Conservation (phyloP, 2,113 vertebrate genomes). For the Hipposideros armiger region DNA sequence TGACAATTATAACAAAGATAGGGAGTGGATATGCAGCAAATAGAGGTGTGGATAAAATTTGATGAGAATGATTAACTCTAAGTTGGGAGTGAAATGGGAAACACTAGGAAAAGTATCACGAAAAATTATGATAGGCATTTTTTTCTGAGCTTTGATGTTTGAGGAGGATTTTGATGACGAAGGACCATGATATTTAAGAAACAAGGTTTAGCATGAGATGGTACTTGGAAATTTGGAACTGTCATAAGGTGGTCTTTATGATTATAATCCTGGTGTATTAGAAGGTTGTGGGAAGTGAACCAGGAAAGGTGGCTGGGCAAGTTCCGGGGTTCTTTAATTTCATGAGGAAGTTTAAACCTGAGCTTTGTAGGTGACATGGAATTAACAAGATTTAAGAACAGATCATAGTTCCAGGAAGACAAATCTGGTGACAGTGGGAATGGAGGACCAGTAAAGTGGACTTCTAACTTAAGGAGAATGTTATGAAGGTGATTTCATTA, state of each 20-base stretch:
- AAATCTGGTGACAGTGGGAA: background rate
- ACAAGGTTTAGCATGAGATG: background rate
- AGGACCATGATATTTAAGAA: background rate
- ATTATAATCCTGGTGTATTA: background rate
- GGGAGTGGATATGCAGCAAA: background rate
- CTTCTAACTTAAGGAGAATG: background rate
- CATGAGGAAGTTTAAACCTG: background rate
- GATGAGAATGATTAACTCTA: background rate
- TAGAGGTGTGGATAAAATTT: background rate
- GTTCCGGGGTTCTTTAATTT: background rate
- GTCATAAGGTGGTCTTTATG: background rate
- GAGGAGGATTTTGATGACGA: background rate
- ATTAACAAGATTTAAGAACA: background rate
- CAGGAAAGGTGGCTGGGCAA: background rate
- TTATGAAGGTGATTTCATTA: background rate
- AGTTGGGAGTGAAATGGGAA: background rate
- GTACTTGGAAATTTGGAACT: background rate
- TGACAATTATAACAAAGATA: background rate
- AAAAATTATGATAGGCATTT: background rate
- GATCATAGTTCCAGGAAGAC: background rate
- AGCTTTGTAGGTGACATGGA: background rate
- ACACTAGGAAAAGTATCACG: background rate
- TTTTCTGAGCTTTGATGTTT: background rate
- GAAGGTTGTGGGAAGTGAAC: background rate
- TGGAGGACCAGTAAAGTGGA: background rate